Evolutionary conservation across 2,888 invertebrate species (phyloP).

Genomic region (Gibbula magus): DNA sequence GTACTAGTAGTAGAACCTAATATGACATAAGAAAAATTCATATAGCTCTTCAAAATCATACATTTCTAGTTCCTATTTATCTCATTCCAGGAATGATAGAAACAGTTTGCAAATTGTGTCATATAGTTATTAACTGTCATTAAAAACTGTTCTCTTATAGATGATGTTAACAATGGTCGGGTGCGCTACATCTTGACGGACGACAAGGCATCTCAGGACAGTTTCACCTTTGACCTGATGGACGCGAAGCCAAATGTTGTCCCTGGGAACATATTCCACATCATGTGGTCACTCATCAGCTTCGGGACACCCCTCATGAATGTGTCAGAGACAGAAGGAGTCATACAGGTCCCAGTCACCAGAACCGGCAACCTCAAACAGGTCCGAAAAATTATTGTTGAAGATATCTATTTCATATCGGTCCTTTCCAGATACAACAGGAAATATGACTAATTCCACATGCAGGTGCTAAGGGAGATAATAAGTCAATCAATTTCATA

Average conservation of each 20-base stretch:
- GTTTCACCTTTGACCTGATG: constrained; percentile 69
- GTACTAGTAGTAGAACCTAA: no score
- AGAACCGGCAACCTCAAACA: constrained; percentile 68
- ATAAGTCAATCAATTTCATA: no score
- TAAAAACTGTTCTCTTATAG: constrained; percentile 47
- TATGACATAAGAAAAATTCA: no score
- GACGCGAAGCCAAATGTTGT: constrained; percentile 70
- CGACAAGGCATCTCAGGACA: constrained; percentile 58
- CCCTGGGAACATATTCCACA: constrained; percentile 66
- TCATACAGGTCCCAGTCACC: constrained; percentile 64
- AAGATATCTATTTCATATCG: background rate
- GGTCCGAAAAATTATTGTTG: constrained; percentile 43
- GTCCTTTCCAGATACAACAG: no score
- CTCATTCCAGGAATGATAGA: no score
- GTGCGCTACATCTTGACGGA: constrained; percentile 66
- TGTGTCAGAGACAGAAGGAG: constrained; percentile 65
- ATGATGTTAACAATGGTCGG: constrained; percentile 65
- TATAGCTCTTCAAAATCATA: no score
- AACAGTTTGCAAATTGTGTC: no score
- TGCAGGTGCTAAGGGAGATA: no score
- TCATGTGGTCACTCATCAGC: constrained; percentile 68
- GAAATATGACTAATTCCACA: no score
- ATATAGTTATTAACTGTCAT: no score
- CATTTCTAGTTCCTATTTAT: no score
- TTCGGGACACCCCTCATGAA: constrained; percentile 61